phyloP scores from a whole-genome alignment of 2,888 invertebrate genomes.

The Cosmorhoe ocellata region DNA sequence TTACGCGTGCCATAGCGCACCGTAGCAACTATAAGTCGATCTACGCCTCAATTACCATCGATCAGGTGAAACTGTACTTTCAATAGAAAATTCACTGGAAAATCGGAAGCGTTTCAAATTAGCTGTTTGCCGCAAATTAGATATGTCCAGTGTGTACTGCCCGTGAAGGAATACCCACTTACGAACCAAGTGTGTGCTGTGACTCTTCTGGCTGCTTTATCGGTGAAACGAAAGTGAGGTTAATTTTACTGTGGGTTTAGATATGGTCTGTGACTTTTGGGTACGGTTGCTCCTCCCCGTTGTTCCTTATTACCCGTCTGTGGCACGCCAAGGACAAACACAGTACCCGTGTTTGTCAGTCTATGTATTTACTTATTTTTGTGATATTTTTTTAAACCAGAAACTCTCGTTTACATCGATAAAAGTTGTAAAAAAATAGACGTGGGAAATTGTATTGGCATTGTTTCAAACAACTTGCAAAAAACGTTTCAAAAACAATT shows the following conservation, averaged over 20 bases:
- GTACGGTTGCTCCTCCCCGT: background rate
- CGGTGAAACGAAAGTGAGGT: constrained; percentile 12
- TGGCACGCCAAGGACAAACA: too few species aligned
- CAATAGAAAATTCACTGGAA: constrained; percentile 60
- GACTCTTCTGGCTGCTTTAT: constrained; percentile 15
- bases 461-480: too few species aligned
- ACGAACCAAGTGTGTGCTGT: background rate
- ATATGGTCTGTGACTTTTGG: background rate
- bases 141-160: constrained; percentile 28
- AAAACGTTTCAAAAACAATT: too few species aligned
- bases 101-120: constrained; percentile 57
- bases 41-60: constrained; percentile 29
- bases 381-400: too few species aligned
- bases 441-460: too few species aligned
- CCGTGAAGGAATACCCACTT: constrained; percentile 22
- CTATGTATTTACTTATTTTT: too few species aligned
- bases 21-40: constrained; percentile 7
- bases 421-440: too few species aligned
- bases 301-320: too few species aligned
- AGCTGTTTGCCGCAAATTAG: constrained; percentile 44
- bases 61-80: constrained; percentile 64
- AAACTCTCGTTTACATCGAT: too few species aligned
- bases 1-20: constrained; percentile 18
- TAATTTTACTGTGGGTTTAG: background rate
- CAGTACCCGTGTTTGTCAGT: too few species aligned